Conservation (phyloP, 2,888 invertebrate species). For the Gari tellinella region DNA sequence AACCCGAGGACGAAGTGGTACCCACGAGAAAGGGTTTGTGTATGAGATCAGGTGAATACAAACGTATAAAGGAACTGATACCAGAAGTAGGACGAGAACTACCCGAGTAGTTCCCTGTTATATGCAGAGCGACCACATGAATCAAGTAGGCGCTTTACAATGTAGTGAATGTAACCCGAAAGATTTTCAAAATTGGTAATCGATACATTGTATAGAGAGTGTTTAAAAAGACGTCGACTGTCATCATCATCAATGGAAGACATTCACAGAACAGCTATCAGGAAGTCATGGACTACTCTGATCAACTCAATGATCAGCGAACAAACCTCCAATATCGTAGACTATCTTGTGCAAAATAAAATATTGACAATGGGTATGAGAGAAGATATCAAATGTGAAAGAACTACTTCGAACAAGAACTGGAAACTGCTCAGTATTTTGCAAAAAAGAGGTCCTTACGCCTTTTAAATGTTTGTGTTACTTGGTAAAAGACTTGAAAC, state of each 20-base stretch:
- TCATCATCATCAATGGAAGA: not conserved
- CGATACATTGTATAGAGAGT: too few relatives aligned
- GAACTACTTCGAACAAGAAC: not conserved
- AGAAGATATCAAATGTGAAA: not conserved
- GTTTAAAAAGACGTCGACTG: not conserved
- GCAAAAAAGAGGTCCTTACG: not conserved
- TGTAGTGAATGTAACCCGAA: conserved; percentile 36
- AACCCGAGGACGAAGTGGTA: too few relatives aligned
- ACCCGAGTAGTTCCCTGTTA: too few relatives aligned
- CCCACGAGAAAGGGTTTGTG: conserved; percentile 34
- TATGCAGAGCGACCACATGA: conserved; percentile 28
- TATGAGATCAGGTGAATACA: conserved; percentile 29
- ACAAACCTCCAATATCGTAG: not conserved
- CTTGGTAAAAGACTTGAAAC: too few relatives aligned
- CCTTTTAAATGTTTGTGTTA: not conserved
- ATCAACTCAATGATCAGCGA: not conserved
- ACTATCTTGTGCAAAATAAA: not conserved
- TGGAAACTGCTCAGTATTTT: not conserved
- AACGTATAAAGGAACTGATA: conserved; percentile 13
- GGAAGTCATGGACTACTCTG: not conserved
- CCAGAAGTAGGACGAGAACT: conserved; percentile 18
- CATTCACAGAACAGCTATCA: not conserved
- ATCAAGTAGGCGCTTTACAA: conserved; percentile 27
- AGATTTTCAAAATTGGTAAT: conserved; percentile 14
- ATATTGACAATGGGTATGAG: not conserved